Conservation (phyloP, 2,113 vertebrate genomes). For the Lasiurus cinereus region DNA sequence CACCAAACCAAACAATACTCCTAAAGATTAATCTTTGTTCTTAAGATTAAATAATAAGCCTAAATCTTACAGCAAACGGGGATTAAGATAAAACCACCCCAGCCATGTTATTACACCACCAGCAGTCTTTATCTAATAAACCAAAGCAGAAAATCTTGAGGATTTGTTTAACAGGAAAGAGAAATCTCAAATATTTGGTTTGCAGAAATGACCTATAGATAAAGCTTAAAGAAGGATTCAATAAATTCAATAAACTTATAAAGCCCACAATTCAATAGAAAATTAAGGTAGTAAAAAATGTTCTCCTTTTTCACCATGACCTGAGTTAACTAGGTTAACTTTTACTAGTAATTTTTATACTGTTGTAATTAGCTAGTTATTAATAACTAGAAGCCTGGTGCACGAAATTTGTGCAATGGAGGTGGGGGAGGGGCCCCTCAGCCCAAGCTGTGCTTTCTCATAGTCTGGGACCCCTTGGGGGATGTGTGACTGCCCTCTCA, state of each 20-base stretch:
- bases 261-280: not conserved
- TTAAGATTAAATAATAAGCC: slow-evolving; percentile 62
- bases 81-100: slow-evolving; percentile 65
- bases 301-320: not conserved
- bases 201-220: slow-evolving; percentile 1
- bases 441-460: too few species aligned
- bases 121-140: slow-evolving; percentile 67
- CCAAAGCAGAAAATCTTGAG: slow-evolving; percentile 58
- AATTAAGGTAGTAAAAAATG: not conserved
- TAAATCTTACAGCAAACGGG: slow-evolving; percentile 67
- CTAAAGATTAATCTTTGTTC: slow-evolving; percentile 55
- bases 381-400: not conserved
- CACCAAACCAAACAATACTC: slow-evolving; percentile 40
- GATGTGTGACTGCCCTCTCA: too few species aligned
- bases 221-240: not conserved
- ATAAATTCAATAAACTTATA: not conserved
- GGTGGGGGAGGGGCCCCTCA: too few species aligned
- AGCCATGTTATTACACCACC: slow-evolving; percentile 22
- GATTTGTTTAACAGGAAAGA: slow-evolving; percentile 57
- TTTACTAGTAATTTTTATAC: not conserved
- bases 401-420: too few species aligned
- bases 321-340: slow-evolving; percentile 23
- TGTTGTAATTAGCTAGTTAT: not conserved
- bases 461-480: too few species aligned
- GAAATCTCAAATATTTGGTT: slow-evolving; percentile 51